Conservation (phyloP, 2,888 invertebrate species). For the Macrosiphum euphorbiae region DNA sequence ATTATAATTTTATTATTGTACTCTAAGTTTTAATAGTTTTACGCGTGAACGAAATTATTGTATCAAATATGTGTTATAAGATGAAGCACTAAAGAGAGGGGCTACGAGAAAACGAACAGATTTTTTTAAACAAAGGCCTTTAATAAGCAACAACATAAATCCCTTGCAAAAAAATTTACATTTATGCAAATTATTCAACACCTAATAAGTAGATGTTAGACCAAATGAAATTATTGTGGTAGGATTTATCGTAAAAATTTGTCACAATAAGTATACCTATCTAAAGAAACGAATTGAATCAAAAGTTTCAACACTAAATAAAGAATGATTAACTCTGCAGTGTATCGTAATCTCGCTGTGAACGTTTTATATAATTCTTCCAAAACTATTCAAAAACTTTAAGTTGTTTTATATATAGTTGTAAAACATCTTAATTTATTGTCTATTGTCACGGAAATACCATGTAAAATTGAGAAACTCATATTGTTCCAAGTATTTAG, state of each 20-base stretch:
- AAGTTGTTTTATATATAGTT: neutral
- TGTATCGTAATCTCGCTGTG: neutral
- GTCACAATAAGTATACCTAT: neutral
- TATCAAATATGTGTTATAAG: neutral
- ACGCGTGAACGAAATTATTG: too few species aligned
- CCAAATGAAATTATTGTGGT: neutral
- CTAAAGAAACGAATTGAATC: neutral
- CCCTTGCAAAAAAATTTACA: neutral
- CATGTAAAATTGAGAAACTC: neutral
- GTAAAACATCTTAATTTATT: conserved; percentile 3
- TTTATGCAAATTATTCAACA: neutral
- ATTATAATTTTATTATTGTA: neutral
- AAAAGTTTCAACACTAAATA: neutral
- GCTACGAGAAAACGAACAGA: neutral
- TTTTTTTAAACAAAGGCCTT: neutral
- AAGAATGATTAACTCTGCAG: neutral
- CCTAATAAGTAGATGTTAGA: neutral
- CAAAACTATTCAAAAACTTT: neutral
- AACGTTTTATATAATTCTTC: neutral
- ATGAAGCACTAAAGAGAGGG: neutral
- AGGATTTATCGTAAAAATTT: neutral
- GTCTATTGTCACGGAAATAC: neutral
- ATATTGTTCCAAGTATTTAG: neutral
- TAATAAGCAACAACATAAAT: neutral
- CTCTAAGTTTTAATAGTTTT: neutral